These are phyloP conservation scores for Cyclophora albipunctata DNA, from an alignment of 2,888 invertebrate species.

Conservation along the genomic window DNA sequence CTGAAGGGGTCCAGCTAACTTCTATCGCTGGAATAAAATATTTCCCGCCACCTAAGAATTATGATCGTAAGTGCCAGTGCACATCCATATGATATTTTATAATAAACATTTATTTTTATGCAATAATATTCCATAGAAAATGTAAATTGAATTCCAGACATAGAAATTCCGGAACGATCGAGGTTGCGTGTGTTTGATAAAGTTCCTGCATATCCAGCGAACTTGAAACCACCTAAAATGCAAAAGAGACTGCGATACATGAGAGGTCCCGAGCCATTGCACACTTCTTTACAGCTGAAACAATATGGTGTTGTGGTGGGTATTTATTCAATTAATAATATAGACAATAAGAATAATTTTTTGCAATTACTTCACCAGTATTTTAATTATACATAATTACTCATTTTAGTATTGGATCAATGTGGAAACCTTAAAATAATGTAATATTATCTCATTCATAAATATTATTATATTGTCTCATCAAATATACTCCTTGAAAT, in stretches of 20 bases:
- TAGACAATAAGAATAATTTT: no score
- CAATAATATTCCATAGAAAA: not conserved
- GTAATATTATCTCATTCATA: no score
- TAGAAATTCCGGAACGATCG: conserved; percentile 82
- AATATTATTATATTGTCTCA: no score
- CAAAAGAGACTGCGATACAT: conserved; percentile 87
- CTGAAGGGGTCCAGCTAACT: conserved; percentile 39
- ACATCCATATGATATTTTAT: no score
- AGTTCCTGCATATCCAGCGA: conserved; percentile 80
- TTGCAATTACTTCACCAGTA: no score
- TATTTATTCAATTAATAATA: conserved; percentile 8
- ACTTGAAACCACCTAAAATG: conserved; percentile 86
- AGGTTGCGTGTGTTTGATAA: conserved; percentile 83
- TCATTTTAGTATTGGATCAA: no score
- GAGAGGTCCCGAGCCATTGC: conserved; percentile 92
- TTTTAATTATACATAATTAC: no score
- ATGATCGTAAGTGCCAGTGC: conserved; percentile 72
- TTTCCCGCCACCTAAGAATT: conserved; percentile 80
- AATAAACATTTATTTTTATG: not conserved
- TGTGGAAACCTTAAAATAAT: no score
- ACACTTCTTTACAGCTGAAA: conserved; percentile 89
- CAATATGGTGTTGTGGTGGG: conserved; percentile 95
- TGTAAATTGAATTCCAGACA: conserved; percentile 61
- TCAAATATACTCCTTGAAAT: no score
- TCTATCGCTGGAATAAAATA: conserved; percentile 77